Evolutionary conservation across 2,113 vertebrate species (phyloP), one percentile per base, ranked within the genome.

Genomic region (Vicugna pacos): DNA sequence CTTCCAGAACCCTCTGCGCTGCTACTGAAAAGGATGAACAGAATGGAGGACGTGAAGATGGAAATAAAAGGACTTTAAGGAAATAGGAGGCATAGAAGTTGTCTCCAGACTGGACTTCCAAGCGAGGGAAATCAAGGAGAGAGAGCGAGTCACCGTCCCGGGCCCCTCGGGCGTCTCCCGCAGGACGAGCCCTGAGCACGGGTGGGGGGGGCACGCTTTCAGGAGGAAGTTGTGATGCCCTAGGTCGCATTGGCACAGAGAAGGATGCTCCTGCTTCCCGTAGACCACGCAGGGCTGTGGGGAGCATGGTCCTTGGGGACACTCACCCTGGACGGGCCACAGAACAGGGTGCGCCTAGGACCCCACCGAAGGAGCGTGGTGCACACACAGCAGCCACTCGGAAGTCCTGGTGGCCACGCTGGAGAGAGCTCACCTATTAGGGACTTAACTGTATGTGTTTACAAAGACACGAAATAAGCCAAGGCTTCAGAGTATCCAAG

Each of bases 381-480:
- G 1, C 11, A 22, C 3, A 1, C 17, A 28, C 3, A 26, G 0
- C 22, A 4, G 11, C 1, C 10, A 17, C 26, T 6, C 46, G 0
- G 20, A 32, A 4, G 32, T 10, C 15, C 92, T 20, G 50, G 35
- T 9, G 2, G 0, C 7, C 5, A 3, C 0, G 1, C 12, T 14
- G 2, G 20, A 38, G 14, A 3, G 58, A 8, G 69, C 6, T 60
- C 26, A 1, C 24, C 28, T 48, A 77, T 12, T 1, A 8, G 50
- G n/a, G 7, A 60, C 67, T 2, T 1, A 5, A 15, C 1, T 1
- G 38, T 6, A 0, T 2, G 16, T 9, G 4, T 32, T 6, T 1
- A 3, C 2, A 30, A 38, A n/a, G 50, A 17, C 8, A 0, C 2
- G 9, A 5, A 10, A 9, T 14, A 46, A 30, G 14, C 7, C 9